These are phyloP conservation scores for Myotis findleyi DNA, from an alignment of 2,797 vertebrate species.

Conservation along the genomic window DNA sequence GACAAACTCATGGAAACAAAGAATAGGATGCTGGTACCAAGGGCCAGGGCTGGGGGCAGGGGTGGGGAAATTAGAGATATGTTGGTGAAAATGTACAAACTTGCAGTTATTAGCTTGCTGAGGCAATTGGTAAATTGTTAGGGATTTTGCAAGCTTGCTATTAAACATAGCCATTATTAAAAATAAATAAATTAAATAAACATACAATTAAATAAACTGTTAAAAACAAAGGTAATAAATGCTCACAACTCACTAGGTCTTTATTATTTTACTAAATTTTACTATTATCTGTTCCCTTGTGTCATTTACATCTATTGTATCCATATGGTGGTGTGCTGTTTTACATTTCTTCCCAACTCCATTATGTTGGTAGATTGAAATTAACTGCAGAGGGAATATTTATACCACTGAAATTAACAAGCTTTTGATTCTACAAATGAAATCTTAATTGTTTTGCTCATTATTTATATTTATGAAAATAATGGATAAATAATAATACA, in stretches of 20 bases:
- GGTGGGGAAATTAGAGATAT: neutral
- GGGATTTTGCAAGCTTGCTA: neutral
- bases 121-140: neutral
- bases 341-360: neutral
- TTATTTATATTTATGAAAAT: constrained; percentile 20
- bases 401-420: neutral
- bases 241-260: neutral
- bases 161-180: neutral
- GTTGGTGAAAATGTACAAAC: neutral
- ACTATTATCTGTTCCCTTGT: neutral
- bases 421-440: constrained; percentile 24
- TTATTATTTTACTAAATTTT: constrained; percentile 1
- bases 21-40: neutral
- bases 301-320: neutral
- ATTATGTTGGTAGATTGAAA: neutral
- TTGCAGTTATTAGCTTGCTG: neutral
- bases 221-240: neutral
- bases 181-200: neutral
- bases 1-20: neutral
- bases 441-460: neutral
- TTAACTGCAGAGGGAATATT: neutral
- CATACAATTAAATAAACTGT: neutral
- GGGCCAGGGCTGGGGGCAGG: neutral
- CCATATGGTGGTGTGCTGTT: neutral
- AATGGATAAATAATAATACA: neutral